Conservation (phyloP, 2,888 invertebrate species). For the Rhagophthalmus giganteus region DNA sequence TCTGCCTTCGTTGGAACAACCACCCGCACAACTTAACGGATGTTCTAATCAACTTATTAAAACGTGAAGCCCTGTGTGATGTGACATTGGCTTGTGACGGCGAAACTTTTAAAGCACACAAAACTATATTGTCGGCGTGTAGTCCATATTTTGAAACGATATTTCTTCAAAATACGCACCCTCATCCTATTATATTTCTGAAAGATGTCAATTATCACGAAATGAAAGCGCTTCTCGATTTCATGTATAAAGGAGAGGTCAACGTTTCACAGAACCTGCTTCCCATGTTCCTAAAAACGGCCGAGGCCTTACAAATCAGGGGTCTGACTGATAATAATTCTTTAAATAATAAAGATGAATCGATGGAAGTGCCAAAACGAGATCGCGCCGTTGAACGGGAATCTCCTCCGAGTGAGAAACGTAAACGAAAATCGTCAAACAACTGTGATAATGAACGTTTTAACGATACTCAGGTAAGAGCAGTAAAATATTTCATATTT, state of each 20-base stretch:
- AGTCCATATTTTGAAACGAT: slow-evolving; percentile 93
- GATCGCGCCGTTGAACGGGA: slow-evolving; percentile 44
- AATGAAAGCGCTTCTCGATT: slow-evolving; percentile 87
- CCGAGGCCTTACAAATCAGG: slow-evolving; percentile 87
- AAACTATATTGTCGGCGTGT: slow-evolving; percentile 90
- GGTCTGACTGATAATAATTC: slow-evolving; percentile 86
- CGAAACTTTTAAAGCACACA: slow-evolving; percentile 89
- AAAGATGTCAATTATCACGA: slow-evolving; percentile 89
- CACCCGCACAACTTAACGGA: slow-evolving; percentile 90
- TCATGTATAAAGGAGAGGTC: slow-evolving; percentile 83
- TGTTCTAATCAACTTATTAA: slow-evolving; percentile 82
- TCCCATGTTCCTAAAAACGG: slow-evolving; percentile 89
- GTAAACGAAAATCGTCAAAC: slow-evolving; percentile 68
- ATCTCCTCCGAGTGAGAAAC: slow-evolving; percentile 60
- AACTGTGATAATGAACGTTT: slow-evolving; percentile 72
- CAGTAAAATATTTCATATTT: not conserved
- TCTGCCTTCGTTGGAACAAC: slow-evolving; percentile 94
- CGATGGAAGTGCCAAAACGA: slow-evolving; percentile 44
- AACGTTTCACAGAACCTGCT: slow-evolving; percentile 90
- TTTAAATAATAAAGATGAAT: slow-evolving; percentile 55
- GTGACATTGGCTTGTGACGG: slow-evolving; percentile 92
- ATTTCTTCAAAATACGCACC: slow-evolving; percentile 85
- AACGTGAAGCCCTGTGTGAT: slow-evolving; percentile 88
- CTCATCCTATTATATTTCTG: slow-evolving; percentile 89
- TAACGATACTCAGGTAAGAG: slow-evolving; percentile 68